These are phyloP conservation scores for Catocala fraxini DNA, from an alignment of 2,888 invertebrate genomes.

Conservation along the genomic window DNA sequence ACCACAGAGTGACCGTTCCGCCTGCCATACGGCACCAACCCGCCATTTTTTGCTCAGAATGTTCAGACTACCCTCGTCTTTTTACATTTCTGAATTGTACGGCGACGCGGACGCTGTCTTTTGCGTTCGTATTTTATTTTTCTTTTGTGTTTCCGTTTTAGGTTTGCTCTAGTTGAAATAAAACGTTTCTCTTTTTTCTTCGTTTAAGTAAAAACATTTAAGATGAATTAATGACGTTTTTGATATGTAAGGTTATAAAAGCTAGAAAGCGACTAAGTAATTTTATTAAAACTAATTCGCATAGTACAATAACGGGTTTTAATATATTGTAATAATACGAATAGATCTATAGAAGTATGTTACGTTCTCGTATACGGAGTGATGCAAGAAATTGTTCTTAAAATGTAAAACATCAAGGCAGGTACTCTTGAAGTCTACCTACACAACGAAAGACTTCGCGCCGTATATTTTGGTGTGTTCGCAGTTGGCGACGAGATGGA, in stretches of 20 bases:
- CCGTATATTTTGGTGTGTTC: conserved; percentile 33
- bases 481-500: conserved; percentile 67
- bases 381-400: background rate
- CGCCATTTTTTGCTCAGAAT: conserved; percentile 63
- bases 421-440: background rate
- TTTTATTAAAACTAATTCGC: too few relatives aligned
- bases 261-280: too few relatives aligned
- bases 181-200: background rate
- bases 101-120: conserved; percentile 66
- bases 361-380: background rate
- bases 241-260: too few relatives aligned
- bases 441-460: conserved; percentile 31
- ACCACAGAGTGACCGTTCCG: conserved; percentile 63
- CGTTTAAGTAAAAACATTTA: conserved; percentile 4
- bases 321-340: background rate
- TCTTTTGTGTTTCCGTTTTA: conserved; percentile 31
- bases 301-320: too few relatives aligned
- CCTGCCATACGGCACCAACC: conserved; percentile 66
- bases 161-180: conserved; percentile 5
- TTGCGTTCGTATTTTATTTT: conserved; percentile 56
- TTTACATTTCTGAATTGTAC: conserved; percentile 56
- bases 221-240: background rate
- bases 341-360: background rate
- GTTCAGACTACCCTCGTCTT: conserved; percentile 60
- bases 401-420: background rate